Evolutionary conservation across 2,113 vertebrate species (phyloP).

Genomic region (Maylandia zebra): DNA sequence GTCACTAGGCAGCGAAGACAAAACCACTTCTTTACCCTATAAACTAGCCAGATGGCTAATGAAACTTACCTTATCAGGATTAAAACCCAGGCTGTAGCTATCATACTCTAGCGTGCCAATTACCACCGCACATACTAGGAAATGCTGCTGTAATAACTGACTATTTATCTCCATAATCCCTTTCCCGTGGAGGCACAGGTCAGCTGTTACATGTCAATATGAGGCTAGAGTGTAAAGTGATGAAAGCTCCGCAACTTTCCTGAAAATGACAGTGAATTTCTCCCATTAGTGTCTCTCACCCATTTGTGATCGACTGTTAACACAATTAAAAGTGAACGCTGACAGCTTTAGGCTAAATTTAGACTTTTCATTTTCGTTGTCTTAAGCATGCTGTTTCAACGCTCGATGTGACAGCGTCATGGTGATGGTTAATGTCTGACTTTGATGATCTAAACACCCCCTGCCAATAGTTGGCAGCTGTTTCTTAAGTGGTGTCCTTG

Average conservation of each 20-base stretch:
- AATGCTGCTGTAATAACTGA: constrained; percentile 53
- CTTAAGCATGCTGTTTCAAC: constrained; percentile 28
- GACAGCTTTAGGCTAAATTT: constrained; percentile 62
- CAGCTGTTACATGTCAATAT: constrained; percentile 61
- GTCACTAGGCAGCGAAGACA: constrained; percentile 11
- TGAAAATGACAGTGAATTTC: constrained; percentile 57
- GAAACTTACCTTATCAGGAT: constrained; percentile 68
- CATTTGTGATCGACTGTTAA: constrained; percentile 59
- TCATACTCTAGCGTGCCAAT: constrained; percentile 52
- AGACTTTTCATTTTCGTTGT: constrained; percentile 46
- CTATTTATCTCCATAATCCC: constrained; percentile 63
- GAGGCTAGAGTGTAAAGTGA: constrained; percentile 35
- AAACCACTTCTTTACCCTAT: constrained; percentile 27
- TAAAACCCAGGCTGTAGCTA: constrained; percentile 59
- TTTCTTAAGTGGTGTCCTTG: constrained; percentile 27
- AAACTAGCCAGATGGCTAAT: constrained; percentile 62
- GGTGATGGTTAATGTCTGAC: constrained; percentile 43
- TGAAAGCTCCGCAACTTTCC: constrained; percentile 43
- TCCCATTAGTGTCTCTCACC: constrained; percentile 31
- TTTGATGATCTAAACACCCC: constrained; percentile 61
- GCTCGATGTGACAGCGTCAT: constrained; percentile 52
- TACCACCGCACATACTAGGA: constrained; percentile 38
- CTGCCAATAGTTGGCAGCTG: constrained; percentile 50
- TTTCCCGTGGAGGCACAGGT: constrained; percentile 48
- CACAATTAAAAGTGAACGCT: constrained; percentile 55